Base-by-base conservation (phyloP, 1,140 invertebrate species). In the Pseudoatta argentina region DNA sequence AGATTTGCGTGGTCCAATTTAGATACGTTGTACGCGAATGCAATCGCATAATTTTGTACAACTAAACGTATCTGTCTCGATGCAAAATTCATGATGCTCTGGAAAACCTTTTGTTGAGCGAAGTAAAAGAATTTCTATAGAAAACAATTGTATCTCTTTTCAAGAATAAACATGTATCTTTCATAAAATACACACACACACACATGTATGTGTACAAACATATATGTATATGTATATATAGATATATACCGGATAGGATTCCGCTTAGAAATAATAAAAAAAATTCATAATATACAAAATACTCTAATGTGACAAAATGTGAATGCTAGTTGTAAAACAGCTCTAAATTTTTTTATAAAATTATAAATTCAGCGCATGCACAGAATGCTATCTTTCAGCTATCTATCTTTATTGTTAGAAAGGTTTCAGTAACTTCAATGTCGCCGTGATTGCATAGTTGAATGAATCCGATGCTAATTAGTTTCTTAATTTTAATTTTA, bases 31-130 rank as follows among this genome's bases (percentile, higher is more conserved):
- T 73, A 73, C 7, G 21, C 63, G n/a, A 59, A 61, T 7, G 30
- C 53, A 66, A 39, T 44, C 51, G 51, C 24, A 66, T 76, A 78
- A 78, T 67, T 67, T 86, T 24, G 48, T 34, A 64, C 51, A 21
- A 24, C 6, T 64, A 86, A 61, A 78, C 24, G 63, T 51, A 59
- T 79, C 48, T 69, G 48, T 67, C 18, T 76, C 34, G 7, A 39
- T 86, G 51, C 21, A 86, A 86, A 78, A 86, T 86, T 79, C 63
- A 86, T 79, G 75, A 59, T 66, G 34, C 7, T 10, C 16, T 48
- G 59, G 63, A 16, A 64, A 34, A 27, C 2, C 18, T 2, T 27
- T 21, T 21, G 30, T 27, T 21, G 18, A 7, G 12, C 2, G 12
- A n/a, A 53, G 5, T 48, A n/a, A 71, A 30, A 16, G 3, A 75